phyloP scores from a whole-genome alignment of 2,797 vertebrate genomes.

The Phrynocephalus guinanensis region DNA sequence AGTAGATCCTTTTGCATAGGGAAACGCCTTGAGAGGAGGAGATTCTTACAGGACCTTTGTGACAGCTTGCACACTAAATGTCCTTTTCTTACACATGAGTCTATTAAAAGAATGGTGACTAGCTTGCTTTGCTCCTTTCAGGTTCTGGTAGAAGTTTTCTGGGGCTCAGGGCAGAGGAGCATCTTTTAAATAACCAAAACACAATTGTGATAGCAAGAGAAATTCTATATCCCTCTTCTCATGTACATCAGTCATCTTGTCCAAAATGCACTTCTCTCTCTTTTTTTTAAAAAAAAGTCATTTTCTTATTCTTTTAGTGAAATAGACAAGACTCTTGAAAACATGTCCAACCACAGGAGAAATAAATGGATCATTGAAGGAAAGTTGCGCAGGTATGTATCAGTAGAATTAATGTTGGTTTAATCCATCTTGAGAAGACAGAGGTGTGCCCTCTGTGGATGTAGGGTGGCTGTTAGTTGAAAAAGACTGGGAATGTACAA shows the following conservation, averaged over 20 bases:
- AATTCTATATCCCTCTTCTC: background rate
- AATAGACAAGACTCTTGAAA: constrained; percentile 95
- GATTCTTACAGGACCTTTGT: background rate
- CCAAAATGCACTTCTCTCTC: background rate
- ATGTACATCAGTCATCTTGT: accelerated
- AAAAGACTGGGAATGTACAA: background rate
- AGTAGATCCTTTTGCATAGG: background rate
- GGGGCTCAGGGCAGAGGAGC: too few species aligned
- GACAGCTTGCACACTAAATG: background rate
- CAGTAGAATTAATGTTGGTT: background rate
- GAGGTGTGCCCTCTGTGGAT: background rate
- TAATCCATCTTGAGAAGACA: accelerated
- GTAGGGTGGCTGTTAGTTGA: background rate
- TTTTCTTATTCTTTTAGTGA: constrained; percentile 80
- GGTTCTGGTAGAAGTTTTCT: background rate
- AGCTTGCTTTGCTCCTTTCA: background rate
- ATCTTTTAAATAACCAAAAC: background rate
- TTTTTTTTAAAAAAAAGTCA: background rate
- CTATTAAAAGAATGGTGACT: background rate
- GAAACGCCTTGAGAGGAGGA: background rate
- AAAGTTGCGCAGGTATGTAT: constrained; percentile 89
- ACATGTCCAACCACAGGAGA: constrained; percentile 90
- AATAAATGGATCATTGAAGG: constrained; percentile 98
- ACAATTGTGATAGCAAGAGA: background rate
- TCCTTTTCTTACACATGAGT: background rate